Evolutionary conservation across 2,797 vertebrate genomes (phyloP), one percentile per base, ranked within the genome.

Genomic region (Tamandua tetradactyla): DNA sequence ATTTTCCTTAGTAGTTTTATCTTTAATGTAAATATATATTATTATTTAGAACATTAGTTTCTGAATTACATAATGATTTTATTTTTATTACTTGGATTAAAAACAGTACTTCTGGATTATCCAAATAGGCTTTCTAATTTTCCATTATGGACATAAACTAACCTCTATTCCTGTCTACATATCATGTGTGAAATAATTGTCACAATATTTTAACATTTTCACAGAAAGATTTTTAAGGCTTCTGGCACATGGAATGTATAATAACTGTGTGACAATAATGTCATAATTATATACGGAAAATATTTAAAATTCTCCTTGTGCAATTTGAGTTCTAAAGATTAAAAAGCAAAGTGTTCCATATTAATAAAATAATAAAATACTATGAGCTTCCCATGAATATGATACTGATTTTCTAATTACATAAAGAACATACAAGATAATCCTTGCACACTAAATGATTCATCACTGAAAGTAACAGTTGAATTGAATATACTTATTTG

Each of bases 21-120:
- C 72, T 95, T 94, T 88, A 78, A 95, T 47, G 59, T 81, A 94
- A 88, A 94, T 91, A 96, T 94, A 87, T 87, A 96, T 93, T 96
- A 96, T 95, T 96, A 95, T 95, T 97, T 97, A 98, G 95, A 97
- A 94, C 97, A 96, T 96, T 86, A 96, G 18, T 14, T 47, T 98
- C 68, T 96, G 80, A 97, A 87, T 79, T 96, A 96, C 88, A 23
- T 93, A 96, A 94, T 85, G 78, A 78, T 55, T 62, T 32, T 18
- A 89, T 64, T 84, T 47, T 68, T 89, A 83, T 87, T 94, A 94
- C 87, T 95, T 83, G 72, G 35, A 97, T 96, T 97, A 95, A 97
- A 96, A 97, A 59, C 90, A 98, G 96, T 94, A 95, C 97, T 89
- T 96, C 59, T 69, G 89, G 62, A 95, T 96, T 88, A 9, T 96